Evolutionary conservation across 2,113 vertebrate species (phyloP).

Genomic region (Coptodon rendalli): DNA sequence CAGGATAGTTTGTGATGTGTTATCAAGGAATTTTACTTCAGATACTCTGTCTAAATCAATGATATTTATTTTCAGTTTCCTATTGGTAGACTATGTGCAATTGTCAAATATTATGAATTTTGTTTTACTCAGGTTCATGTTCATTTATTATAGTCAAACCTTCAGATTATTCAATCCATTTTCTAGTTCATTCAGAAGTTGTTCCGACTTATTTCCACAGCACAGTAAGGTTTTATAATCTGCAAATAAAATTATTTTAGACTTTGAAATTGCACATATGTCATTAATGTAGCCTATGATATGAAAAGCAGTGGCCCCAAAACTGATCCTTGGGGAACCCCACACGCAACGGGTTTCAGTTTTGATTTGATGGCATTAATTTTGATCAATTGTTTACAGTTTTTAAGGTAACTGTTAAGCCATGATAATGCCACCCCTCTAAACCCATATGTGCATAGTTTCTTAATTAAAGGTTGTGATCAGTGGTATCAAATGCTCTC

Average conservation of each 20-base stretch:
- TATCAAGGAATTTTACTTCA: neutral
- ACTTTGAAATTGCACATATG: neutral
- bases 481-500: too few species aligned
- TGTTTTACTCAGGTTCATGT: neutral
- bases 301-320: neutral
- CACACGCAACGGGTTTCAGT: fast-evolving
- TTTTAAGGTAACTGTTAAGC: neutral
- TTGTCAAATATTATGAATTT: neutral
- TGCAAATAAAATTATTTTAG: neutral
- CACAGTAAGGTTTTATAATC: neutral
- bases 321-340: neutral
- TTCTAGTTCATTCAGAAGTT: neutral
- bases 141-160: neutral
- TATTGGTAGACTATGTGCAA: neutral
- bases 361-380: neutral
- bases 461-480: too few species aligned
- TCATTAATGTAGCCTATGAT: neutral
- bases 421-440: too few species aligned
- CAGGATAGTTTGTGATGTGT: neutral
- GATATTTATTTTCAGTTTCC: neutral
- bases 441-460: too few species aligned
- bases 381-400: neutral
- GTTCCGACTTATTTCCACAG: neutral
- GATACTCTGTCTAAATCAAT: neutral
- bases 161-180: neutral